Conservation (phyloP, 2,888 invertebrate genomes). For the Lissonota sp. region DNA sequence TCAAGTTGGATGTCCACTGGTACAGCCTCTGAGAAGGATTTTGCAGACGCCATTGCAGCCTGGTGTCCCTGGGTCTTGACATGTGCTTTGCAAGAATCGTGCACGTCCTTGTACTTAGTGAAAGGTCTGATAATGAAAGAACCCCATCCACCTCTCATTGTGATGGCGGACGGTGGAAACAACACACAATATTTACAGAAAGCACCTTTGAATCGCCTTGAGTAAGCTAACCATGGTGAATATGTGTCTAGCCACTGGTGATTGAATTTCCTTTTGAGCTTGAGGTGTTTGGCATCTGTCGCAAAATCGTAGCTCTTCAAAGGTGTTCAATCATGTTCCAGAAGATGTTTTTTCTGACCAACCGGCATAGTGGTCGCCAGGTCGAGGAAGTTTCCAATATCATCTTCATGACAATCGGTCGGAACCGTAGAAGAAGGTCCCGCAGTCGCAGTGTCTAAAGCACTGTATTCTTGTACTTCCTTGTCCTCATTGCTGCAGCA, state of each 20-base stretch:
- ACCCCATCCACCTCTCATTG: constrained; percentile 68
- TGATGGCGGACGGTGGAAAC: constrained; percentile 65
- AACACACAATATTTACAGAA: constrained; percentile 71
- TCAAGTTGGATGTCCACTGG: constrained; percentile 63
- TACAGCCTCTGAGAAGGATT: constrained; percentile 68
- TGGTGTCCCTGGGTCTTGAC: constrained; percentile 68
- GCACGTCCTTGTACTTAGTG: constrained; percentile 71
- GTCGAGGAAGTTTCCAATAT: constrained; percentile 1
- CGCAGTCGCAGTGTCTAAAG: background rate
- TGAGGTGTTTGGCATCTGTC: background rate
- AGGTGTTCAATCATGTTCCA: background rate
- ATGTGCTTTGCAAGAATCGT: constrained; percentile 69
- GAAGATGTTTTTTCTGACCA: background rate
- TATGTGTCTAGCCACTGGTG: background rate
- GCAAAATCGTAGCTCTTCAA: background rate
- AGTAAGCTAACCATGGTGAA: constrained; percentile 67
- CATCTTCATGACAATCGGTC: background rate
- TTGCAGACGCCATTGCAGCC: constrained; percentile 71
- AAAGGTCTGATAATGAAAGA: constrained; percentile 71
- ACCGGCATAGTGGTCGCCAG: background rate
- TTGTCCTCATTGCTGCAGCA: background rate
- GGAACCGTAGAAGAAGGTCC: background rate
- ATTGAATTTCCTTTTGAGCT: constrained; percentile 13
- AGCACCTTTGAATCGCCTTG: constrained; percentile 68
- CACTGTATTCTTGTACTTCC: background rate